Evolutionary conservation across 2,113 vertebrate genomes (phyloP).

Genomic region (Ochotona princeps): DNA sequence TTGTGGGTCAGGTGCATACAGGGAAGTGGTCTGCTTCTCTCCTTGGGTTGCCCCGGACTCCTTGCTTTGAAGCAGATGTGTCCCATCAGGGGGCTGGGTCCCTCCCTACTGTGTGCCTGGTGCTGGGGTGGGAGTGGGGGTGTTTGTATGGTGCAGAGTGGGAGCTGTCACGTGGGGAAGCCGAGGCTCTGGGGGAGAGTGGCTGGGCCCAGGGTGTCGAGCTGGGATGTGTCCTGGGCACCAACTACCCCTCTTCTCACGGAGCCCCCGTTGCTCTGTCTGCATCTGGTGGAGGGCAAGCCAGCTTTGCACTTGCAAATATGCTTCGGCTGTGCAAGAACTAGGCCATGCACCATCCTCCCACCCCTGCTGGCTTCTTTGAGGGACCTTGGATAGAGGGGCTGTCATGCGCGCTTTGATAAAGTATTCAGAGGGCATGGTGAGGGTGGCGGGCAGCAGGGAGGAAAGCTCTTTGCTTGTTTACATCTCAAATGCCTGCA

Average conservation of each 20-base stretch:
- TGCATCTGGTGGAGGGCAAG: background rate
- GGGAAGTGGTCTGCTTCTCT: conserved; percentile 78
- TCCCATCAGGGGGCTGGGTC: background rate
- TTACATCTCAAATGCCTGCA: no score
- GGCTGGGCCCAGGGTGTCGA: background rate
- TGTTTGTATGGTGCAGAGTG: background rate
- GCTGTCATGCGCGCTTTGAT: background rate
- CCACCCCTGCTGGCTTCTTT: fast-evolving
- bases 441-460: no score
- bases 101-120: no score
- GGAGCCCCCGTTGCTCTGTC: background rate
- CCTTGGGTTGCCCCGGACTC: conserved; percentile 79
- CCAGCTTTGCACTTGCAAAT: background rate
- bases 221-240: background rate
- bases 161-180: background rate
- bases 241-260: background rate
- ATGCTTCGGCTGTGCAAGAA: no score
- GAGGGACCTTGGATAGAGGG: fast-evolving
- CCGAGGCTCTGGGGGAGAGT: background rate
- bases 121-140: no score
- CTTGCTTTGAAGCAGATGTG: background rate
- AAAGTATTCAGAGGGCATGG: no score
- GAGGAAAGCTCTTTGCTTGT: no score
- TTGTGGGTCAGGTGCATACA: conserved; percentile 80
- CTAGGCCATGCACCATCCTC: background rate